Base-by-base conservation (phyloP, 2,888 invertebrate species). In the Ashinkailepas kermadecensis region DNA sequence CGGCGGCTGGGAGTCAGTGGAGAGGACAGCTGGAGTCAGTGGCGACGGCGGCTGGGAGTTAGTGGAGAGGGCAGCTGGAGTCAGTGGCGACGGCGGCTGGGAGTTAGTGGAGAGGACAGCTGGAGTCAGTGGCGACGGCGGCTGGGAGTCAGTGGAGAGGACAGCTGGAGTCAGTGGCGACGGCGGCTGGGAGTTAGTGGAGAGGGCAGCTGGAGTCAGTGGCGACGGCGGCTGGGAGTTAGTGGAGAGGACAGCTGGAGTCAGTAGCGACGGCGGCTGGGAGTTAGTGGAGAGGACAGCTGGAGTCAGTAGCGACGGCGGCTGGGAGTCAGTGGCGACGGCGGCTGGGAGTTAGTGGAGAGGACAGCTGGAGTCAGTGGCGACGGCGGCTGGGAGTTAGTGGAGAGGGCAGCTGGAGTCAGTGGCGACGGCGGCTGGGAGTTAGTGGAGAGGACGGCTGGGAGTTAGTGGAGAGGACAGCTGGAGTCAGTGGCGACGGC, bases 171-270 rank as follows among this genome's bases (percentile, higher is more conserved):
- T n/a, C 11, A 85, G 87, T 79, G 21, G 78, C 62, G 54, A 74
- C 23, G 15, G 64, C 58, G 58, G 23, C 84, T 80, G 21, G 84
- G 82, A 13, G 83, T 39, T 65, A 74, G 3, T 57, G 23, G 57
- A 67, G 70, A 86, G 86, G 80, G 91, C 56, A 39, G 7, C 54
- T 25, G 15, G 15, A n/a, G 67, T n/a, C 11, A 85, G 87, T 79
- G 21, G 78, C 62, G 54, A 74, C 23, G 15, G 64, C 58, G 58
- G 23, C 84, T 80, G 21, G 84, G 82, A 13, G 83, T 39, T 65
- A 74, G 3, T 57, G 23, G 57, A 67, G 70, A 86, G 86, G 80
- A 91, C n/a, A n/a, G n/a, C n/a, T n/a, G n/a, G n/a, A n/a, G n/a
- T n/a, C n/a, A n/a, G n/a, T n/a, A n/a, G n/a, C n/a, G n/a, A n/a